These are phyloP conservation scores for Melolontha melolontha DNA, from an alignment of 2,888 invertebrate genomes.

Conservation along the genomic window DNA sequence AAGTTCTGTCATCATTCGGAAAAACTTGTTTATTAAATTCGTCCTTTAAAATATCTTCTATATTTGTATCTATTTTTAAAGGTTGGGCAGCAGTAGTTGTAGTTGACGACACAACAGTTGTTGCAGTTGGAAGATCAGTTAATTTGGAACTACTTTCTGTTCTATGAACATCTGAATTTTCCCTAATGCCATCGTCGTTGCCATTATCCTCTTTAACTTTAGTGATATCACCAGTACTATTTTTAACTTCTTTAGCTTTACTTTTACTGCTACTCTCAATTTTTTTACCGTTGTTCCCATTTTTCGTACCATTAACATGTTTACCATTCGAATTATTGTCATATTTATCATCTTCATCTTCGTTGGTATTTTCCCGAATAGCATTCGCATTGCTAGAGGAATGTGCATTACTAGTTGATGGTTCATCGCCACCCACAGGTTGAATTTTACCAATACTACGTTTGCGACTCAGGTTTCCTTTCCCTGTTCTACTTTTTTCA, in stretches of 20 bases:
- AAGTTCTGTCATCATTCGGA: conserved; percentile 49
- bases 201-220: conserved; percentile 5
- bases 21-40: conserved; percentile 46
- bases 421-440: conserved; percentile 28
- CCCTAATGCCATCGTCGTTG: conserved; percentile 6
- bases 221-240: conserved; percentile 21
- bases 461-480: conserved; percentile 49
- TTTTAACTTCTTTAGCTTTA: conserved; percentile 42
- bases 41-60: conserved; percentile 52
- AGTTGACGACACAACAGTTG: conserved; percentile 62
- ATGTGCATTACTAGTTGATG: conserved; percentile 11
- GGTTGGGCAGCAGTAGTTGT: conserved; percentile 63
- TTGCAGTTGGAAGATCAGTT: conserved; percentile 54
- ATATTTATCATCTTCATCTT: conserved; percentile 31
- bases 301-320: conserved; percentile 40
- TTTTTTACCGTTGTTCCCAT: conserved; percentile 27
- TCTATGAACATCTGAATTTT: conserved; percentile 24
- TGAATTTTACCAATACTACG: conserved; percentile 52
- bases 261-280: conserved; percentile 34
- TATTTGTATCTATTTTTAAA: conserved; percentile 61
- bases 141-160: conserved; percentile 39
- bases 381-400: conserved; percentile 12
- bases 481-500: conserved; percentile 41
- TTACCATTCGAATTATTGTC: conserved; percentile 43
- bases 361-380: conserved; percentile 23